A percentile compares a stretch with the other conserved stretches of the same genome.
Conservation (phyloP, 53 echinoderm and acorn worm species). For the Luidia sarsii region DNA sequence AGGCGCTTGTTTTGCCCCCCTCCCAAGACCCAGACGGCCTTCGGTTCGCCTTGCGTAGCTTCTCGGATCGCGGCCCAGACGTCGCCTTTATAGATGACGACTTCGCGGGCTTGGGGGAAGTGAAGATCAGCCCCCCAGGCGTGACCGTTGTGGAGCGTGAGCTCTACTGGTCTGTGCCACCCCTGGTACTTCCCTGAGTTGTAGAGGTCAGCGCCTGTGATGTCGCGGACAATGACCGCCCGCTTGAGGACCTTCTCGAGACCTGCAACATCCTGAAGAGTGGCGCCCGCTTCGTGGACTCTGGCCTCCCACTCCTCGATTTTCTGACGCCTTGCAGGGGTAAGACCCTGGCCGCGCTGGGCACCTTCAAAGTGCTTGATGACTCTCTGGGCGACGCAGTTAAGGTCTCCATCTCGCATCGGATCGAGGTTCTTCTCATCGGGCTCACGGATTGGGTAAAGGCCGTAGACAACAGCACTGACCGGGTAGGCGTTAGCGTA, state of each 20-base stretch:
- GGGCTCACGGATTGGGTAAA: not conserved
- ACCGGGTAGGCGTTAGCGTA: slow-evolving; percentile 12
- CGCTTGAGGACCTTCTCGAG: not conserved
- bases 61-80: not conserved
- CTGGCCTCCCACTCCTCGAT: not conserved
- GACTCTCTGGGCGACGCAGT: too few relatives aligned
- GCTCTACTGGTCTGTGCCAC: not conserved
- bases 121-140: not conserved
- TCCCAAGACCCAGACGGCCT: too few relatives aligned
- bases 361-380: too few relatives aligned
- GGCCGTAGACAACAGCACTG: too few relatives aligned
- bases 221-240: too few relatives aligned
- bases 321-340: not conserved
- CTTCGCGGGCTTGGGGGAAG: not conserved
- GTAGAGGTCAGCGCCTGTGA: slow-evolving; percentile 6
- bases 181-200: slow-evolving; percentile 9
- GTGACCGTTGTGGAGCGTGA: not conserved
- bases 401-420: too few relatives aligned
- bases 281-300: not conserved
- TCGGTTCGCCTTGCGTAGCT: not conserved
- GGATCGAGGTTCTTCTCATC: too few relatives aligned
- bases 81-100: not conserved
- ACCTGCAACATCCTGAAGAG: too few relatives aligned
- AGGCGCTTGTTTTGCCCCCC: too few relatives aligned
- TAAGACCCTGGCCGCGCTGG: slow-evolving; percentile 1